A percentile compares a stretch with the other conserved stretches of the same genome.
Conservation (phyloP, 2,797 vertebrate genomes). For the Chiloscyllium punctatum region DNA sequence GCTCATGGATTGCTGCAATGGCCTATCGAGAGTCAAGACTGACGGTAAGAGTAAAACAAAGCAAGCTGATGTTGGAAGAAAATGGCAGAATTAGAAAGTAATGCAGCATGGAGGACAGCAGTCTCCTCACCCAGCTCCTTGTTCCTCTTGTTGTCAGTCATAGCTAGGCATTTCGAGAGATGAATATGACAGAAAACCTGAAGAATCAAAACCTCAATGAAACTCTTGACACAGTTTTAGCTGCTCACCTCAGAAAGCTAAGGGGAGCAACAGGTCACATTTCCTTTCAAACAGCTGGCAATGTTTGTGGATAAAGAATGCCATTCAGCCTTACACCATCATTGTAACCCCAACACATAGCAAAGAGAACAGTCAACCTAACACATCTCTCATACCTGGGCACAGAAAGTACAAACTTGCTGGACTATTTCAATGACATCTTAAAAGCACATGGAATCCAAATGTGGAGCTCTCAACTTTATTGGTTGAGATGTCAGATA, state of each 20-base stretch:
- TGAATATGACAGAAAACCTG: neutral
- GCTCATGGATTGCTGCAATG: neutral
- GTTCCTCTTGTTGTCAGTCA: neutral
- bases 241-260: neutral
- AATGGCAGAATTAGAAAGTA: neutral
- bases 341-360: neutral
- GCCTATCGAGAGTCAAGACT: neutral
- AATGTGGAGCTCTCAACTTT: neutral
- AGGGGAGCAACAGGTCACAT: neutral
- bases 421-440: neutral
- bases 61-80: neutral
- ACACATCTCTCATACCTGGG: neutral
- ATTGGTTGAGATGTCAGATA: too few relatives aligned
- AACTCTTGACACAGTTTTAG: neutral
- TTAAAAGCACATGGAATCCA: neutral
- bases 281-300: neutral
- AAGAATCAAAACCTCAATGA: neutral
- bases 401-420: neutral
- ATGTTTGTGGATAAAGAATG: neutral
- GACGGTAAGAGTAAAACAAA: neutral
- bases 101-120: neutral
- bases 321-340: neutral
- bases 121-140: neutral
- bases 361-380: neutral
- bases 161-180: neutral